Evolutionary conservation across 2,888 invertebrate species (phyloP), one percentile per base, ranked within the genome.

Genomic region (Acanthosepion pharaonis): DNA sequence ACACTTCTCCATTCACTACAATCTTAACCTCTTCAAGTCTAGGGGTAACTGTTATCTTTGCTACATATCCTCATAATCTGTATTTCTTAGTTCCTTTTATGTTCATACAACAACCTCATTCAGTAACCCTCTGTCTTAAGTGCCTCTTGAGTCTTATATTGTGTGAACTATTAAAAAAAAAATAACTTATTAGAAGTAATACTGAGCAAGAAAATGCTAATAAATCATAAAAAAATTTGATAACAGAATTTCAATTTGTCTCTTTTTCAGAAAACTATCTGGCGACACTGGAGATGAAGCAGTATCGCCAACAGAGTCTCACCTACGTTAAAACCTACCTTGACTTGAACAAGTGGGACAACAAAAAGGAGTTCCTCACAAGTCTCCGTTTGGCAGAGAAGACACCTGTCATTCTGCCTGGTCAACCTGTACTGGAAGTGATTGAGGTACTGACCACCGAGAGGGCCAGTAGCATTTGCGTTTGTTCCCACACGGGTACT

Each of bases 211-310:
- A 59, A 59, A 59, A 5, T 59, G 23, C 23, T 6, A 59, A 23
- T 59, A 59, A 59, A 59, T 59, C 20, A 59, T 20, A 23, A 59
- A 59, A 59, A 20, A 59, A 59, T 59, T 59, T 59, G 59, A 59
- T 59, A 5, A 59, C 23, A 59, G 0, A 59, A 59, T 23, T 59
- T 59, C 5, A 3, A 59, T 59, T 78, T 78, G 20, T 78, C 18
- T 18, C n/a, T 33, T 78, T 78, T 78, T 2, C 78, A 78, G 94
- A 64, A 48, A 59, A 64, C 33, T 94, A 94, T 94, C 59, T 94
- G 94, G 94, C 94, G 28, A 94, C 94, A 33, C 55, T 94, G 42
- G 94, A 94, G 59, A 28, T 64, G 42, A 94, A 94, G 55, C 94
- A 64, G 53, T 64, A 48, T 55, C 55, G 94, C 33, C 59, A 64